Conservation (phyloP, 2,113 vertebrate genomes). For the Ameiurus melas region DNA sequence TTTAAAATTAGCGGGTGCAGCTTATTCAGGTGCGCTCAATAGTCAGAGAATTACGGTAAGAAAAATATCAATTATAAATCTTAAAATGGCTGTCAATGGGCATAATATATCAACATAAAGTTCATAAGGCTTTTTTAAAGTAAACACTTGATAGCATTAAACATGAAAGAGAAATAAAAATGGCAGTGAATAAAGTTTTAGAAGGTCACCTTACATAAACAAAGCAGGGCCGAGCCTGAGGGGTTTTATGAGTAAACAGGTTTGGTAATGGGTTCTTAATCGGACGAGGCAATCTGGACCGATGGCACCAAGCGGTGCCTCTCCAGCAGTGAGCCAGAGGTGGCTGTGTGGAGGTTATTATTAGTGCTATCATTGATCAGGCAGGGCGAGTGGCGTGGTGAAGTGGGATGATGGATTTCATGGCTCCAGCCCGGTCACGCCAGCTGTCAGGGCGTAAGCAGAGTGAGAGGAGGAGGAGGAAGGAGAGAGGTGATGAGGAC, state of each 20-base stretch:
- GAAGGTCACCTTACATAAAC: slow-evolving; percentile 69
- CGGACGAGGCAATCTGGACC: slow-evolving; percentile 73
- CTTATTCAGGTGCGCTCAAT: no score
- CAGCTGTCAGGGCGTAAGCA: slow-evolving; percentile 57
- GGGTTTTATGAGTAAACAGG: slow-evolving; percentile 72
- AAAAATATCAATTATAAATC: not conserved
- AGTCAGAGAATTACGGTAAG: no score
- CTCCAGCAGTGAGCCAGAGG: slow-evolving; percentile 67
- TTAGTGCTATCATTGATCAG: slow-evolving; percentile 81
- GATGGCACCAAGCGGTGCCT: slow-evolving; percentile 67
- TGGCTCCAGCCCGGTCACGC: slow-evolving; percentile 57
- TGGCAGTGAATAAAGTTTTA: slow-evolving; percentile 16
- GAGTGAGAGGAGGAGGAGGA: slow-evolving; percentile 7
- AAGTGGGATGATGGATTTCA: slow-evolving; percentile 71
- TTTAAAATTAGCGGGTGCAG: no score
- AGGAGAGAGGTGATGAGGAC: not conserved
- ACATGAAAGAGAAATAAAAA: not conserved
- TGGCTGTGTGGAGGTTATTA: slow-evolving; percentile 75
- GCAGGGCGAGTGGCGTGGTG: slow-evolving; percentile 57
- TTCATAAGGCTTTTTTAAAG: not conserved
- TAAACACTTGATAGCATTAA: not conserved
- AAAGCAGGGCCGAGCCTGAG: slow-evolving; percentile 66
- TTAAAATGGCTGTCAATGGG: not conserved
- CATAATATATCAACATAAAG: not conserved
- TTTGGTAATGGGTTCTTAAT: slow-evolving; percentile 77